Conservation (phyloP, 1,140 invertebrate species). For the Diabrotica virgifera region DNA sequence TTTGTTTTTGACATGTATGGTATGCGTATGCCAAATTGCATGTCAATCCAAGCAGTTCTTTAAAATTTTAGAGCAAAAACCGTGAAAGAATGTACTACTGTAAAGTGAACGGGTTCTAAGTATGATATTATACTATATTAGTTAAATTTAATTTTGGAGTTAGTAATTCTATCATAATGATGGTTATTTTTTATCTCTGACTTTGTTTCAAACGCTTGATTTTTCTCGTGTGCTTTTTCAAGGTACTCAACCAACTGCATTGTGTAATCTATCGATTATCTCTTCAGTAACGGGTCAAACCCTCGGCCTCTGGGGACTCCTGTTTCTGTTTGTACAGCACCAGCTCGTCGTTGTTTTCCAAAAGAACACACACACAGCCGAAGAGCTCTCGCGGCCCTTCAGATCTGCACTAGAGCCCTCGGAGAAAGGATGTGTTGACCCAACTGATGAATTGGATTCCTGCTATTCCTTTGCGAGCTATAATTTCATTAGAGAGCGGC, state of each 20-base stretch:
- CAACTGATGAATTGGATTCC: slow-evolving; percentile 12
- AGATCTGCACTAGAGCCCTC: not conserved
- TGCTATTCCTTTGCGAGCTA: slow-evolving; percentile 7
- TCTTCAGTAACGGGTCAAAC: slow-evolving; percentile 30
- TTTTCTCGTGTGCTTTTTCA: not conserved
- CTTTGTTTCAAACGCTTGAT: not conserved
- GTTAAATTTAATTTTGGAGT: too few species aligned
- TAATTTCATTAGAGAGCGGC: slow-evolving; percentile 8
- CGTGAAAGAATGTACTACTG: too few species aligned
- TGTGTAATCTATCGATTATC: slow-evolving; percentile 23
- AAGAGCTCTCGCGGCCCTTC: not conserved
- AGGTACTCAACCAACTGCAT: not conserved
- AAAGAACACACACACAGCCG: slow-evolving; percentile 31
- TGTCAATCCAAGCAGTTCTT: too few species aligned
- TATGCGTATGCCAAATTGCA: too few species aligned
- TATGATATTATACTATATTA: too few species aligned
- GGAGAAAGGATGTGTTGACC: slow-evolving; percentile 6
- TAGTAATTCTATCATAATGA: too few species aligned
- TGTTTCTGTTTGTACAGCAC: slow-evolving; percentile 40
- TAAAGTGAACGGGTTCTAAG: too few species aligned
- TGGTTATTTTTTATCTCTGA: too few species aligned
- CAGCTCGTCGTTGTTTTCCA: slow-evolving; percentile 27
- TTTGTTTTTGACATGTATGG: too few species aligned
- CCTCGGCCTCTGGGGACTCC: slow-evolving; percentile 34
- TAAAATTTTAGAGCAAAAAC: too few species aligned